A percentile compares a stretch with the other conserved stretches of the same genome.
phyloP scores from a whole-genome alignment of 2,113 vertebrate genomes.

The Melanerpes aurifrons region DNA sequence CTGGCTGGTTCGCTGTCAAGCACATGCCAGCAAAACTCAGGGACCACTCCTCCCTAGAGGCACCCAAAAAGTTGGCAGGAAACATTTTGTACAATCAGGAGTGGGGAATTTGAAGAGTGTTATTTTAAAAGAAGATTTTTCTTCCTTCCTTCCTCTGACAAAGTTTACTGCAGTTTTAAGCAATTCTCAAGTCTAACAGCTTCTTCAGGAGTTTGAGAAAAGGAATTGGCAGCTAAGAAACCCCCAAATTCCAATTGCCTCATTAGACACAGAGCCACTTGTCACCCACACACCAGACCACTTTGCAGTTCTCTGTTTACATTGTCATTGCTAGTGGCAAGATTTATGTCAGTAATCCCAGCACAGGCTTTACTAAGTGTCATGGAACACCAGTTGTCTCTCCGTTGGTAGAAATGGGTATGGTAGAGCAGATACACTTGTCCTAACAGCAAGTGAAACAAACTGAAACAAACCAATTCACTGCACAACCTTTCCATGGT shows the following conservation, averaged over 20 bases:
- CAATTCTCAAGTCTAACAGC: neutral
- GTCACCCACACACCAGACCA: conserved; percentile 52
- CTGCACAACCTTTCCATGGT: neutral
- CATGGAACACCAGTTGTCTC: neutral
- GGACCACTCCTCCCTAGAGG: neutral
- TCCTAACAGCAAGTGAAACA: neutral
- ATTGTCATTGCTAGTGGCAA: neutral
- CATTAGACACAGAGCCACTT: conserved; percentile 24
- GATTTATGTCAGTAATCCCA: neutral
- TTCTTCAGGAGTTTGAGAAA: conserved; percentile 5
- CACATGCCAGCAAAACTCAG: neutral
- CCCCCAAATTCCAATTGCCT: neutral
- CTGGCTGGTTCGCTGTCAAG: conserved; percentile 18
- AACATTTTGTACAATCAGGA: neutral
- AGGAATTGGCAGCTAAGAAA: conserved; percentile 8
- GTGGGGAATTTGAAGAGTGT: neutral
- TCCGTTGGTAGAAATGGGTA: neutral
- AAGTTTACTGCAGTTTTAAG: conserved; percentile 7
- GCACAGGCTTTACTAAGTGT: neutral
- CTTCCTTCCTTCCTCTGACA: too few relatives aligned
- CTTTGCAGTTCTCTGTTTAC: neutral
- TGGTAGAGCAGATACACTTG: neutral
- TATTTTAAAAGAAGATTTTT: neutral
- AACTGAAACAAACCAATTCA: neutral
- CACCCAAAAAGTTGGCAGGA: conserved; percentile 21